Evolutionary conservation across 1,140 invertebrate genomes (phyloP), one percentile per base, ranked within the genome.

Genomic region (Lerema accius): DNA sequence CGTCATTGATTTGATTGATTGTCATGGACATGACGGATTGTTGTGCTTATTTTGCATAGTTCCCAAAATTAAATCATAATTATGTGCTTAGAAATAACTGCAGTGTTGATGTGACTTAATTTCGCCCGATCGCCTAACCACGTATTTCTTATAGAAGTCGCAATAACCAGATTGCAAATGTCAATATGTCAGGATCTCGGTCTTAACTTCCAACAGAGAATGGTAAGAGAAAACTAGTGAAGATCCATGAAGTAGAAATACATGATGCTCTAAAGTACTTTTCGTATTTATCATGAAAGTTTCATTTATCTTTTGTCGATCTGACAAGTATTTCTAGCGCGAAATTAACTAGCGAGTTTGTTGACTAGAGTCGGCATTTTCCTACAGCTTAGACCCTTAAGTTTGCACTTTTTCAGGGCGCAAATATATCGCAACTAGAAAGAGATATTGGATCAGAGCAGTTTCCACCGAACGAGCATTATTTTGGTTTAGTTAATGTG

Each of bases 401-500:
- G 10, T 23, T n/a, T 35, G 5, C n/a, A 45, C 61, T 67, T 63
- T 93, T 94, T 69, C 82, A 97, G 98, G 98, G 98, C 94, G 96
- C 97, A 91, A 99, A 98, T 94, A 96, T 98, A 91, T 99, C 98
- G 77, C 98, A 99, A 92, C 92, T 99, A 89, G 98, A 99, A 93
- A 96, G 97, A 93, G 98, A 99, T 93, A 99, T 99, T 84, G 98
- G 98, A 81, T 95, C 96, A 74, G 98, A 99, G 92, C 96, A 98
- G 88, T 98, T 99, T 92, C 98, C 98, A 81, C 95, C 96, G 51
- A 99, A 99, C 92, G 98, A 99, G 92, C 97, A 99, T 92, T 99
- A 99, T 91, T 99, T 99, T 94, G 98, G 98, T 85, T 94, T 99
- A 92, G 97, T 99, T 65, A 99, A 99, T 95, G 97, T 98, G 94